Evolutionary conservation across 2,797 vertebrate species (phyloP), one percentile per base, ranked within the genome.

Genomic region (Sebastes hopkinsi): DNA sequence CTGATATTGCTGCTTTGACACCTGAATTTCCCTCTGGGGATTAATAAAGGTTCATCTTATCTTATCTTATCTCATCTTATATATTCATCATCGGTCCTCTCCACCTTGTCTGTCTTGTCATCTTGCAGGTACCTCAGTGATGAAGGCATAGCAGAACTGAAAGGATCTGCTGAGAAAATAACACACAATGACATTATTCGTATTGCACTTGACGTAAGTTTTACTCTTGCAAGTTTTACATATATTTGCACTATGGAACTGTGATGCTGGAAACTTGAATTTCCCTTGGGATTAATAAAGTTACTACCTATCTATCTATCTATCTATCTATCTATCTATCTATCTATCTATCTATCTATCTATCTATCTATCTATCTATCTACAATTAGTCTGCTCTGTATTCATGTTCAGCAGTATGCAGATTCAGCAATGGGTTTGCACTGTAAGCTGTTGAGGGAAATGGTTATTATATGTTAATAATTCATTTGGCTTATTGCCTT

Each of bases 161-260:
- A 93, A 94, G 96, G 94, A 93, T 96, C 97, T 54, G 88, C 95
- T 75, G 97, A 97, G 81, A 98, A 97, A 92, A 79, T 95, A 75
- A 96, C 96, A 85, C 87, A 95, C 74, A 95, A 90, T 91, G 97
- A 98, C 81, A 93, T 99, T 85, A 96, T 99, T 85, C 94, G 95
- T 60, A 95, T 98, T 94, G 98, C 97, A 83, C 96, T 99, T 92
- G 97, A 99, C 94, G 98, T 99, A 97, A 96, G 98, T 97, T 84
- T 59, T 23, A n/a, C 9, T 50, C 2, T 59, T 59, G 3, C 1
- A 46, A 25, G 16, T n/a, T 54, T 65, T 69, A 2, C 9, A 16
- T n/a, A 2, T 14, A 16, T 36, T 36, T 36, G 34, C 34, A 36
- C 34, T 36, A 36, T 36, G 34, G 11, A 0, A 36, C 34, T 12